Percentiles rank a stretch among this genome's conserved stretches.
These are phyloP conservation scores for Oenanthe melanoleuca DNA, from an alignment of 2,113 vertebrate genomes.

Conservation along the genomic window DNA sequence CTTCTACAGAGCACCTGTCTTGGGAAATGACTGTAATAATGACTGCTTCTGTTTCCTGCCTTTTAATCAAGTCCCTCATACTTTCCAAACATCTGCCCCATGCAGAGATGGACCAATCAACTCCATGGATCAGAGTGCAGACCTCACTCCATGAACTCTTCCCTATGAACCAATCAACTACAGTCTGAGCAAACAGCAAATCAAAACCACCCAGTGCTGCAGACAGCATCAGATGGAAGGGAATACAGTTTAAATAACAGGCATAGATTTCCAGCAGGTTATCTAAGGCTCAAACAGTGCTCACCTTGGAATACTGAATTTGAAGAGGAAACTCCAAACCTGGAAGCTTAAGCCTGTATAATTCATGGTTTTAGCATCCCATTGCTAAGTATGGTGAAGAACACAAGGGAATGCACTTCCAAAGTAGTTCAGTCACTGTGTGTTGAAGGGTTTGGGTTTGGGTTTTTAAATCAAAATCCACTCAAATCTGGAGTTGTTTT, in stretches of 20 bases:
- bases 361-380: not conserved
- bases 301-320: not conserved
- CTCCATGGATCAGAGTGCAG: not conserved
- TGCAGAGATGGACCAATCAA: not conserved
- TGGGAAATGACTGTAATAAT: fast-evolving
- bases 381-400: not conserved
- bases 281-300: not conserved
- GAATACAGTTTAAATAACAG: not conserved
- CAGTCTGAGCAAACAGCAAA: not conserved
- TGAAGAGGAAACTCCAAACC: not conserved
- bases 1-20: not conserved
- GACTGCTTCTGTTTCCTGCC: not conserved
- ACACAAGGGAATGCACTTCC: not conserved
- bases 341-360: not conserved
- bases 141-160: not conserved
- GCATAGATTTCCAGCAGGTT: not conserved
- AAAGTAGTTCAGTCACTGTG: not conserved
- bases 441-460: not conserved
- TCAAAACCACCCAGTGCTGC: not conserved
- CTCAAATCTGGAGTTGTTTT: not conserved
- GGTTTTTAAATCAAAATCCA: not conserved
- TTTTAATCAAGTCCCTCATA: not conserved
- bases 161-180: not conserved
- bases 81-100: not conserved
- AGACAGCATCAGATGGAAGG: not conserved